Conservation (phyloP, 2,113 vertebrate genomes). For the Melanerpes aurifrons region DNA sequence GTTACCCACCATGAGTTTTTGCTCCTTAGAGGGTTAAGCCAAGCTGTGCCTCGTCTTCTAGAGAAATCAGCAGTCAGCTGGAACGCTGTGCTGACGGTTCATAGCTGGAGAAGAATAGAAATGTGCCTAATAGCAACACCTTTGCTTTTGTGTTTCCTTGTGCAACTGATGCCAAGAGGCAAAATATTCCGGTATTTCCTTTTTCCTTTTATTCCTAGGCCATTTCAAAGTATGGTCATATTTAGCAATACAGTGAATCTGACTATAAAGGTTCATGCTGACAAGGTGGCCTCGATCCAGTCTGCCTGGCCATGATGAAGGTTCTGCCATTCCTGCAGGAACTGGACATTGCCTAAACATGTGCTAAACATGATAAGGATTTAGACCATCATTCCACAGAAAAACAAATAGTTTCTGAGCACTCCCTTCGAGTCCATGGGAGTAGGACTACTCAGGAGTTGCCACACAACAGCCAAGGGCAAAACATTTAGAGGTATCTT, state of each 20-base stretch:
- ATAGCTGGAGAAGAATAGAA: fast-evolving
- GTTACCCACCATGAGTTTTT: background rate
- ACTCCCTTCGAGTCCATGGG: background rate
- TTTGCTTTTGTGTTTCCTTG: background rate
- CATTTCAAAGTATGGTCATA: background rate
- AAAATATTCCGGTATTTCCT: background rate
- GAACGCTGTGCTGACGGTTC: fast-evolving
- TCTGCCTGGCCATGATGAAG: background rate
- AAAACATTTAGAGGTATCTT: background rate
- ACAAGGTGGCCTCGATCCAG: background rate
- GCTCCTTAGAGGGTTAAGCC: background rate
- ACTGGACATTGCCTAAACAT: background rate
- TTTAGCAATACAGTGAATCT: background rate
- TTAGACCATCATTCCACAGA: background rate
- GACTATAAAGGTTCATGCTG: fast-evolving
- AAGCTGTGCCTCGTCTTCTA: background rate
- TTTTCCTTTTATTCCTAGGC: background rate
- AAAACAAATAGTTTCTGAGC: background rate
- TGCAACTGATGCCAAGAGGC: fast-evolving
- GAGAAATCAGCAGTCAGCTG: background rate
- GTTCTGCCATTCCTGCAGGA: background rate
- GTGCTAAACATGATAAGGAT: background rate
- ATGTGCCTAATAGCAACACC: fast-evolving
- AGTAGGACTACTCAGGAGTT: background rate
- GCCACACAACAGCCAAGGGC: background rate